Evolutionary conservation across 2,888 invertebrate species (phyloP).

Genomic region (Quadroppia sp.): DNA sequence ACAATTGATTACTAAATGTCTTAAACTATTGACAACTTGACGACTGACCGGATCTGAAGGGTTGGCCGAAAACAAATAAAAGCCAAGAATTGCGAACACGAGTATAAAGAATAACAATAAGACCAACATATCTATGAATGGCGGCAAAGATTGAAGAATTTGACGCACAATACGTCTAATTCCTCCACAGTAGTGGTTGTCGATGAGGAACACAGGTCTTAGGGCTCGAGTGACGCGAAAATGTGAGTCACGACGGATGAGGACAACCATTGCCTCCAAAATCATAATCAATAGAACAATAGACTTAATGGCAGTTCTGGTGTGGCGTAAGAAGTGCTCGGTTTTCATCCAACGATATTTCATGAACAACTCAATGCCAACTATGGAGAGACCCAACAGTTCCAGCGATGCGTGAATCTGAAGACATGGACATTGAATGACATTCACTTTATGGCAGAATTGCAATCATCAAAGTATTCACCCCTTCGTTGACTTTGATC

Average conservation of each 20-base stretch:
- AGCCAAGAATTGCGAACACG: slow-evolving; percentile 70
- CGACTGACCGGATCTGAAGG: slow-evolving; percentile 60
- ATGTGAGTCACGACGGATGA: slow-evolving; percentile 75
- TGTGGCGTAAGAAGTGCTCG: slow-evolving; percentile 74
- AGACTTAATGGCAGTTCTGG: slow-evolving; percentile 78
- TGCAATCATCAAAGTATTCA: slow-evolving; percentile 47
- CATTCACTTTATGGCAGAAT: not conserved
- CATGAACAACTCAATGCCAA: slow-evolving; percentile 71
- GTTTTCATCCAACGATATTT: slow-evolving; percentile 81
- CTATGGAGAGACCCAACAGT: slow-evolving; percentile 67
- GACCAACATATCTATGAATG: slow-evolving; percentile 80
- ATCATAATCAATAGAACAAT: slow-evolving; percentile 73
- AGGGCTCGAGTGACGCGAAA: slow-evolving; percentile 80
- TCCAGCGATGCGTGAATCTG: slow-evolving; percentile 76
- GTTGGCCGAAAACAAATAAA: slow-evolving; percentile 74
- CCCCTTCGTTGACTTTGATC: slow-evolving; percentile 60
- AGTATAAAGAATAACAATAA: slow-evolving; percentile 77
- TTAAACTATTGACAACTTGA: slow-evolving; percentile 25
- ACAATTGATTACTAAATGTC: not conserved
- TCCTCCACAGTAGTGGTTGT: slow-evolving; percentile 76
- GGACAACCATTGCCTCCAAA: slow-evolving; percentile 66
- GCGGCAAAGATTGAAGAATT: slow-evolving; percentile 77
- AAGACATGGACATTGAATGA: slow-evolving; percentile 50
- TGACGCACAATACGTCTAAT: slow-evolving; percentile 62
- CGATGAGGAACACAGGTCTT: slow-evolving; percentile 80